Conservation (phyloP, 2,113 vertebrate species). For the Aix galericulata region DNA sequence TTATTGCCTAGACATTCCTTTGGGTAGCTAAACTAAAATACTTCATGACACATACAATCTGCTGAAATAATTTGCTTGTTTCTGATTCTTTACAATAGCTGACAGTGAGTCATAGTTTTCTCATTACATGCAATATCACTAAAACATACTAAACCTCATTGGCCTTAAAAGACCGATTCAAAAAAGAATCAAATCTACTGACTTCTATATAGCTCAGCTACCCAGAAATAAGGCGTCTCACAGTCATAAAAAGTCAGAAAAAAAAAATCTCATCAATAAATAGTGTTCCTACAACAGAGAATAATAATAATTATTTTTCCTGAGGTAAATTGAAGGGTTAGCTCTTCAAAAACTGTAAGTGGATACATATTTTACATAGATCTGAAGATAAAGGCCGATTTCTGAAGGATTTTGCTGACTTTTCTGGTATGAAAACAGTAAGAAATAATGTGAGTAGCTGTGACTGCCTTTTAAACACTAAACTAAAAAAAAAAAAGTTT, state of each 20-base stretch:
- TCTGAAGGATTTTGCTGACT: neutral
- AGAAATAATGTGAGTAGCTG: neutral
- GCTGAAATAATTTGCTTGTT: neutral
- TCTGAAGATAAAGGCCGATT: neutral
- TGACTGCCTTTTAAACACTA: neutral
- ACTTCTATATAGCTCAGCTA: neutral
- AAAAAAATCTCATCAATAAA: neutral
- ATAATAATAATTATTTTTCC: neutral
- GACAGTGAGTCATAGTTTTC: neutral
- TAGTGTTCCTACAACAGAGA: neutral
- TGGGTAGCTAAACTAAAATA: neutral
- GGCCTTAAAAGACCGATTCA: neutral
- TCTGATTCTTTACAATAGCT: neutral
- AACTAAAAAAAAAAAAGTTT: neutral
- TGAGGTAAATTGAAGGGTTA: neutral
- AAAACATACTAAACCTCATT: neutral
- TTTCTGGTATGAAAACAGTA: neutral
- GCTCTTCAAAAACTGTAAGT: neutral
- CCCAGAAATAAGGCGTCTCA: neutral
- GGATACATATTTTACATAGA: neutral
- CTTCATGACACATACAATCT: neutral
- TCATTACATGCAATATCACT: neutral
- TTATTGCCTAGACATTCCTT: neutral
- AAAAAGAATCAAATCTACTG: neutral
- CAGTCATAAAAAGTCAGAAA: accelerated